Evolutionary conservation across 2,888 invertebrate genomes (phyloP).

Genomic region (Brachyopa scutellaris): DNA sequence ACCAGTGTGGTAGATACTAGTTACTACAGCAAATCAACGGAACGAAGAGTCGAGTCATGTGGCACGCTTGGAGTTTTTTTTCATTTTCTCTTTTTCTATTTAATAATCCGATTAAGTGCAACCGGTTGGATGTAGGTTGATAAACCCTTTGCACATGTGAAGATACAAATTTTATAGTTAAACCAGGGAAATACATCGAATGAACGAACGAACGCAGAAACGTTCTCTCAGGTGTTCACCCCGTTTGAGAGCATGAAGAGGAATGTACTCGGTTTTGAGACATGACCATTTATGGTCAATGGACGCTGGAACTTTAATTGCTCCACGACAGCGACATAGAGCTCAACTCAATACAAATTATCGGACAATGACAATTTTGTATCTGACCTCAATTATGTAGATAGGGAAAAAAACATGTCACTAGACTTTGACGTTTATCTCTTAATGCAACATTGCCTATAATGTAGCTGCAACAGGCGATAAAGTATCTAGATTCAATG

Average conservation of each 20-base stretch:
- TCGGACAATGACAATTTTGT: conserved; percentile 53
- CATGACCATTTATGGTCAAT: conserved; percentile 62
- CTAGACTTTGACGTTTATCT: conserved; percentile 32
- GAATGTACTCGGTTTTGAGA: conserved; percentile 58
- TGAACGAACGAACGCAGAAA: conserved; percentile 2
- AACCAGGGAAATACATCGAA: conserved; percentile 60
- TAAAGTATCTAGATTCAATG: conserved; percentile 44
- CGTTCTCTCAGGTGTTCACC: conserved; percentile 65
- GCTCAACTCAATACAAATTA: conserved; percentile 48
- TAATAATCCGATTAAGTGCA: conserved; percentile 73
- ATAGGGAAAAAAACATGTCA: conserved; percentile 54
- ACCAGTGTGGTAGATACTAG: conserved; percentile 53
- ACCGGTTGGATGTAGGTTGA: conserved; percentile 73
- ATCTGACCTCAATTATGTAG: conserved; percentile 63
- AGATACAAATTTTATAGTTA: conserved; percentile 44
- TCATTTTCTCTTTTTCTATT: conserved; percentile 38
- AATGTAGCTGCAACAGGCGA: not conserved
- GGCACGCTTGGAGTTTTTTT: conserved; percentile 64
- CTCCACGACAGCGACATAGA: conserved; percentile 24
- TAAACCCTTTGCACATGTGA: conserved; percentile 72
- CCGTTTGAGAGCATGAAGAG: conserved; percentile 27
- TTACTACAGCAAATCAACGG: conserved; percentile 59
- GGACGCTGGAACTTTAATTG: conserved; percentile 70
- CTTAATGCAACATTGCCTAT: conserved; percentile 21
- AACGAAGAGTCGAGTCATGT: conserved; percentile 68